Base-by-base conservation (phyloP, 2,797 vertebrate genomes). In the Mionectes olivaceus region DNA sequence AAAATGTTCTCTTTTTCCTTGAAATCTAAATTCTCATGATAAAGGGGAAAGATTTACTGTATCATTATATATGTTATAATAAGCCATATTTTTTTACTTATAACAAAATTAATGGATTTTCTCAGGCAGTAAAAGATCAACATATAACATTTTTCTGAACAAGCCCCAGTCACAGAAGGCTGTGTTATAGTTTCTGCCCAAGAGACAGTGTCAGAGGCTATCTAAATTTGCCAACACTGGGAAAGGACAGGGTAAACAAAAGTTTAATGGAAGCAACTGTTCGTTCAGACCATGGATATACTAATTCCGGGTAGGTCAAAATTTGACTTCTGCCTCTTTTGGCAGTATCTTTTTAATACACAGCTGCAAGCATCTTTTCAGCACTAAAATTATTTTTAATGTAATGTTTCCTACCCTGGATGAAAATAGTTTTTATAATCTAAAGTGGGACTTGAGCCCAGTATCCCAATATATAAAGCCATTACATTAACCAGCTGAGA, bases 401-500 rank as follows among this genome's bases (percentile, higher is more conserved):
- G 82, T 63, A 70, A 93, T 91, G 60, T 94, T 95, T 96, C 90
- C 86, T 89, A 80, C 44, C 24, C 56, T 89, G 78, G 60, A 91
- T 93, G 73, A 94, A 92, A 93, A 91, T 77, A 90, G 70, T 89
- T 96, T 92, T 96, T 94, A 93, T 91, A 95, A 85, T 87, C 73
- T 84, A 69, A 94, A 91, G 43, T 90, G 90, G 92, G 96, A 95
- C 73, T 84, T 83, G 50, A 95, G 94, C 96, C 94, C 89, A 85
- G 91, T 84, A 79, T 94, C 83, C 93, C 86, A 91, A 89, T 93
- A 94, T 87, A 91, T 91, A 73, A 92, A 94, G 77, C 71, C 52
- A 91, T 97, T 96, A 92, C 89, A 95, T 93, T 96, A 96, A 95
- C 93, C 92, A 96, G 75, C 82, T 93, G 87, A 96, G 90, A 92